Evolutionary conservation across 2,888 invertebrate genomes (phyloP), one percentile per base, ranked within the genome.

Genomic region (Orthosia incerta): DNA sequence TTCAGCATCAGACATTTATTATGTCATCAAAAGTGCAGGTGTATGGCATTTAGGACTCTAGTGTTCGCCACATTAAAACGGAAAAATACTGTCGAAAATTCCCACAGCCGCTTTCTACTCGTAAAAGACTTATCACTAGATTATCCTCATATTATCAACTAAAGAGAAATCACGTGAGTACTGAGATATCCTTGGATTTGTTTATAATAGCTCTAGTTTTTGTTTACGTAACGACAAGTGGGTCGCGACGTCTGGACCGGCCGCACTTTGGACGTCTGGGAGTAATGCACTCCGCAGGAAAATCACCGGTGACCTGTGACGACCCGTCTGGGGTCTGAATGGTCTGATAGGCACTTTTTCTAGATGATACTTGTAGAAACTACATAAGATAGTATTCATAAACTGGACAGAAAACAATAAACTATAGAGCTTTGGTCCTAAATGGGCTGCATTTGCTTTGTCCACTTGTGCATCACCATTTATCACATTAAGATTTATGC

Each of bases 251-350:
- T 95, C 95, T 95, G 91, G 89, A 67, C 85, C 68, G 63, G 23
- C 75, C 82, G 95, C 76, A 94, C 95, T 95, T 95, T 94, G 94
- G 60, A 87, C 94, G 94, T 93, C 95, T 93, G 89, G 68, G 82
- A 68, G 82, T 76, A 90, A 88, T 88, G 89, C 87, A 89, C 89
- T 86, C 84, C 68, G 60, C 69, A 86, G 88, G 89, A 86, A 91
- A 88, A 89, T 86, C 82, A 89, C 88, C 80, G 84, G 65, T 18
- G 76, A 76, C 76, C 65, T 71, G 70, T 61, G 31, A 26, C 73
- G 69, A 73, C 67, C 78, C 23, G 62, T 31, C 71, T 61, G 12
- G 46, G 53, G 20, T 39, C n/a, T 11, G 51, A 77, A 9, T 39
- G 53, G 20, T 39, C n/a, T 11, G 51, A 77, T 46, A 9, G 53